Base-by-base conservation (phyloP, 2,113 vertebrate genomes). In the Cyprinodon brontotheroides region DNA sequence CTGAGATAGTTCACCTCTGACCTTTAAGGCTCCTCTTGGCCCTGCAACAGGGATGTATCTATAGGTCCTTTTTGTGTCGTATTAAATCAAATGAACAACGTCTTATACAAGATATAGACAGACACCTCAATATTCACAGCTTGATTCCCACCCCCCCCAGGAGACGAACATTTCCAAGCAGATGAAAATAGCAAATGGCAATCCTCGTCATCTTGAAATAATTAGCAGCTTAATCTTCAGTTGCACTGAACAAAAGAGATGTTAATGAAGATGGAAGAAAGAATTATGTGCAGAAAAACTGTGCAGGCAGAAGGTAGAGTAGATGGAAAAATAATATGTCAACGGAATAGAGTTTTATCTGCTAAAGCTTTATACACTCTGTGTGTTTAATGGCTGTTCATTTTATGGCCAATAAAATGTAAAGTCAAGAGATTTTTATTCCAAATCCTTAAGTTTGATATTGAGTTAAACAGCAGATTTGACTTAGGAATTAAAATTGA, bases 81-180 rank as follows among this genome's bases (percentile, higher is more conserved):
- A 68, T 75, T 85, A 81, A 92, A 86, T 85, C 71, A 87, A 91
- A 92, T 84, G 65, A 93, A 92, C 89, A 88, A 92, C 90, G 88
- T 87, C 84, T 86, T 87, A 90, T 86, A 91, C 91, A 78, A 89
- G 81, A 88, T 90, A 92, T 87, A 92, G 90, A 92, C 87, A 92
- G 77, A 90, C 86, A 83, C 81, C 62, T 91, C 81, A 65, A 81
- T 90, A 89, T 90, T 91, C 91, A 90, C 88, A 89, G 87, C 86
- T 92, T 92, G 78, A 88, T 81, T 87, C 86, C 82, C 75, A 88
- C 29, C 29, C 29, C 29, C 29, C 50, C 50, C 50, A 57, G 86
- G 75, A 89, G 81, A 89, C 68, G 41, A 67, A 72, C 78, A 57
- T 90, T 82, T 72, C 77, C 81, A 79, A 90, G 86, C 86, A 76